Conservation (phyloP, 2,797 vertebrate genomes). For the Alca torda region DNA sequence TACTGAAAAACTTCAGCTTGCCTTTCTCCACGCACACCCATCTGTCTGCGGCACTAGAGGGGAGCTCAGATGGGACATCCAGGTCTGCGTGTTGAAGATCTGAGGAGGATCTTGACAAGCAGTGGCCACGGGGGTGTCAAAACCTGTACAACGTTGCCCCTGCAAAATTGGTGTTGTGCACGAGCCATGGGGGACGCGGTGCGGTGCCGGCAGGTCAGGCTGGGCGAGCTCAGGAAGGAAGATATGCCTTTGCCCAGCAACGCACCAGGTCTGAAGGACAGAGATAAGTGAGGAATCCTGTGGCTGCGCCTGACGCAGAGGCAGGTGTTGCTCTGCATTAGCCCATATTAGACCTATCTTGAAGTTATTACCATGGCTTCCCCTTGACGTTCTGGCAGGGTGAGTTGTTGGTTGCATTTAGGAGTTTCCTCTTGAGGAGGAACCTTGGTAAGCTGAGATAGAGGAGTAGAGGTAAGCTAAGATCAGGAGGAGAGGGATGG, state of each 20-base stretch:
- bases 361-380: neutral
- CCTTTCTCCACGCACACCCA: rapidly evolving
- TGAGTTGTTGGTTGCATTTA: neutral
- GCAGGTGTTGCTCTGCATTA: neutral
- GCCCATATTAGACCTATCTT: rapidly evolving
- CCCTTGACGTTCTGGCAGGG: neutral
- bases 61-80: neutral
- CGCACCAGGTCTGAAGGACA: neutral
- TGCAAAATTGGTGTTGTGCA: too few relatives aligned
- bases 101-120: neutral
- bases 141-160: neutral
- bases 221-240: neutral
- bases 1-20: neutral
- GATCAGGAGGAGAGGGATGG: neutral
- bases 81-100: neutral
- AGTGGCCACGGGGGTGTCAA: neutral
- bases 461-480: neutral
- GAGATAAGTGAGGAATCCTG: neutral
- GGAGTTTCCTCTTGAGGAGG: neutral
- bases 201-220: neutral
- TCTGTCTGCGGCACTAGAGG: rapidly evolving
- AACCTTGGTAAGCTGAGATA: neutral
- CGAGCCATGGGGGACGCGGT: too few relatives aligned
- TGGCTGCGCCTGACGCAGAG: neutral
- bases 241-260: neutral